A percentile compares a stretch with the other conserved stretches of the same genome.
Conservation (phyloP, 2,113 vertebrate genomes). For the Jaculus jaculus region DNA sequence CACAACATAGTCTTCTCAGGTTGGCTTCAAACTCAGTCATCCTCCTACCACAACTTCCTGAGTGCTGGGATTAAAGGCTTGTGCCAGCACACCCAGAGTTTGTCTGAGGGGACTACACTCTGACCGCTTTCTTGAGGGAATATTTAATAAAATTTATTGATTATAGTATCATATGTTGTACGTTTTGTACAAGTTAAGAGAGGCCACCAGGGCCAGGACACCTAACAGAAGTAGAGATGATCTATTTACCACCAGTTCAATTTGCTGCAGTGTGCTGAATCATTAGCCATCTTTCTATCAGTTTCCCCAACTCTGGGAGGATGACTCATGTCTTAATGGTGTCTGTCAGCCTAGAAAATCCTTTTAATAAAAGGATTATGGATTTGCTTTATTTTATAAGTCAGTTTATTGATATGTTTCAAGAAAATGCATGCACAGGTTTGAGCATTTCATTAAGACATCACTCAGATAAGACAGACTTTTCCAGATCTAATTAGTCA, state of each 20-base stretch:
- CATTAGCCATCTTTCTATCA: constrained; percentile 72
- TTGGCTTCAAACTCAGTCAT: too few relatives aligned
- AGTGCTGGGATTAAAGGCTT: too few relatives aligned
- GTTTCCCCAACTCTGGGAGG: constrained; percentile 69
- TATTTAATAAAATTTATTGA: constrained; percentile 29
- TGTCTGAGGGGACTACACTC: background rate
- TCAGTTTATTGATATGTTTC: background rate
- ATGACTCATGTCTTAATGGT: constrained; percentile 65
- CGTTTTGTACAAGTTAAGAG: background rate
- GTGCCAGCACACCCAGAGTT: background rate
- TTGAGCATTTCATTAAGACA: constrained; percentile 28
- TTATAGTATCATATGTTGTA: background rate
- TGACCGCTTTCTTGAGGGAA: background rate
- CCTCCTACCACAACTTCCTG: too few relatives aligned
- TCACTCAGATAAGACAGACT: background rate
- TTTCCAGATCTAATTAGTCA: constrained; percentile 11
- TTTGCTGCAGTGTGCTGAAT: constrained; percentile 76
- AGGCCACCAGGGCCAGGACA: constrained; percentile 8
- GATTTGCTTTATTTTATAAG: background rate
- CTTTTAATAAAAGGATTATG: constrained; percentile 18
- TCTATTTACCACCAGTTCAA: constrained; percentile 63
- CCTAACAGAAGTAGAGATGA: constrained; percentile 48
- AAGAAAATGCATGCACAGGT: background rate
- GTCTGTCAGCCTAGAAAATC: constrained; percentile 42
- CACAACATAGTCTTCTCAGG: too few relatives aligned